phyloP scores from a whole-genome alignment of 2,113 vertebrate species.

The Pelodiscus sinensis region DNA sequence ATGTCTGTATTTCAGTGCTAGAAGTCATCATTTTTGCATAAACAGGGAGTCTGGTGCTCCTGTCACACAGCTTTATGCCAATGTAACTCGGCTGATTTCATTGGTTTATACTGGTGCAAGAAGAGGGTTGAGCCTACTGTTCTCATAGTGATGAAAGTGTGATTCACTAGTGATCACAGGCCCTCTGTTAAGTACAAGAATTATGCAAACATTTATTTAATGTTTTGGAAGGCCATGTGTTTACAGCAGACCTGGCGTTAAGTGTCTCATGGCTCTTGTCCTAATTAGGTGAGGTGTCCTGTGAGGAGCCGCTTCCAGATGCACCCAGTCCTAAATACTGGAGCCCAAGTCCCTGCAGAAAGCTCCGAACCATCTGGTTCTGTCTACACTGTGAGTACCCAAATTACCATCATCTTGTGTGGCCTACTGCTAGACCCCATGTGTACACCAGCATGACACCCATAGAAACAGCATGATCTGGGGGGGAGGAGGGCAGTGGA shows the following conservation, averaged over 20 bases:
- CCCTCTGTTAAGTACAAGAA: background rate
- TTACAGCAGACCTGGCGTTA: constrained; percentile 26
- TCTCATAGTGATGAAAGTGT: background rate
- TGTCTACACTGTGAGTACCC: constrained; percentile 61
- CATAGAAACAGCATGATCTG: background rate
- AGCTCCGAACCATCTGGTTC: constrained; percentile 6
- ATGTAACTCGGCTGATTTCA: background rate
- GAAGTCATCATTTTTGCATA: background rate
- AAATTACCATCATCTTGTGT: background rate
- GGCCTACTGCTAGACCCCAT: background rate
- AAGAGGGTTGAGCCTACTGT: background rate
- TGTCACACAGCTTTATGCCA: background rate
- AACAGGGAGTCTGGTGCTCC: background rate
- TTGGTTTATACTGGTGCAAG: background rate
- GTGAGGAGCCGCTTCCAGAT: constrained; percentile 14
- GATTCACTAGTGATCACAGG: background rate
- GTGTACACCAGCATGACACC: background rate
- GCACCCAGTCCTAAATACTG: background rate
- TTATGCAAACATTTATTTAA: background rate
- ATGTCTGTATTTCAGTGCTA: background rate
- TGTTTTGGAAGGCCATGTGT: background rate
- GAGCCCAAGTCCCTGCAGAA: constrained; percentile 6
- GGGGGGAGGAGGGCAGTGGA: too few species aligned
- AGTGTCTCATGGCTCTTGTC: background rate
- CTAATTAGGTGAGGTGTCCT: constrained; percentile 42